Evolutionary conservation across 2,888 invertebrate species (phyloP).

Genomic region (Petrolisthes manimaculis): DNA sequence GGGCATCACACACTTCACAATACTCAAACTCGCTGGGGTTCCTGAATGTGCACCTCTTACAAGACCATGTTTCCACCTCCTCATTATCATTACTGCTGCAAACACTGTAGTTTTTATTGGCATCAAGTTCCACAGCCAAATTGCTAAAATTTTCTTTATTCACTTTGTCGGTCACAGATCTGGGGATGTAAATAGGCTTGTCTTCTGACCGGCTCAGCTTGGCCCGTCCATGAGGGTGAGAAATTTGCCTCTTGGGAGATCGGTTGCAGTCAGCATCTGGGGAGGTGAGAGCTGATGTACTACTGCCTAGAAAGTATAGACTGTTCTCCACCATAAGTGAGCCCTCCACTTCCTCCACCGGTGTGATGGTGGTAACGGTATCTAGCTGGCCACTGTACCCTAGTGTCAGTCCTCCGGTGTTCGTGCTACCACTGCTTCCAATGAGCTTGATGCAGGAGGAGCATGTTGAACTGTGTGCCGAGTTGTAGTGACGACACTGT

Average conservation of each 20-base stretch:
- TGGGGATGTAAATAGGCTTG: constrained; percentile 22
- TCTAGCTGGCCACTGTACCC: constrained; percentile 30
- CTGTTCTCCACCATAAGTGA: constrained; percentile 65
- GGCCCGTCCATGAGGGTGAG: constrained; percentile 39
- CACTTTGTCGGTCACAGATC: constrained; percentile 25
- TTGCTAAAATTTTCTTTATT: constrained; percentile 15
- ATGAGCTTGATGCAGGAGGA: constrained; percentile 64
- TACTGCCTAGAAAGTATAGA: constrained; percentile 63
- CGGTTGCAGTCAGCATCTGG: constrained; percentile 51
- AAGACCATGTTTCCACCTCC: constrained; percentile 56
- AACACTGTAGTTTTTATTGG: constrained; percentile 46
- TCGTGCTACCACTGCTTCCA: constrained; percentile 32
- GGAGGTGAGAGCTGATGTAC: constrained; percentile 45
- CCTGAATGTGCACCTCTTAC: constrained; percentile 59
- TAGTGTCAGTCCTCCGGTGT: constrained; percentile 30
- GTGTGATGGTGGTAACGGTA: constrained; percentile 56
- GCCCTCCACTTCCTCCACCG: constrained; percentile 65
- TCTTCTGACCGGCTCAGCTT: constrained; percentile 56
- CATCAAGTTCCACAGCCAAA: constrained; percentile 43
- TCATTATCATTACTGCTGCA: constrained; percentile 36
- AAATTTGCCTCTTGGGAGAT: constrained; percentile 57
- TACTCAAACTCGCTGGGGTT: constrained; percentile 54
- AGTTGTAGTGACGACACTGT: constrained; percentile 65
- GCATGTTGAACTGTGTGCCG: constrained; percentile 63
- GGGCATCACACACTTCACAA: constrained; percentile 62